Evolutionary conservation across 30 jellyfish, hydroid and myxozoan species (phyloP).

Genomic region (Turritopsis rubra): DNA sequence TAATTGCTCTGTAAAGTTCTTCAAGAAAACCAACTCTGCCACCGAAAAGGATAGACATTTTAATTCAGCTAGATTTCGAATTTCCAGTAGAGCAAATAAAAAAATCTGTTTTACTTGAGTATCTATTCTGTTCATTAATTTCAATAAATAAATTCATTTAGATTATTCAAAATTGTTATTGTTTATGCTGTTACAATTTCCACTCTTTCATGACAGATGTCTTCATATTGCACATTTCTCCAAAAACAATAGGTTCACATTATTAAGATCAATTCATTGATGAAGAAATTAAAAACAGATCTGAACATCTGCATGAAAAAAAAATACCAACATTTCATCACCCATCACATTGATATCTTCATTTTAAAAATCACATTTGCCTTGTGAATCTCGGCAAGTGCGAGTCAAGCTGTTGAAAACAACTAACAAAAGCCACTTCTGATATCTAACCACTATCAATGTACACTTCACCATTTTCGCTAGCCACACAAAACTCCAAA

Average conservation of each 20-base stretch:
- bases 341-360: not conserved
- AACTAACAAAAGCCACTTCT: too few species aligned
- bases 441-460: not conserved
- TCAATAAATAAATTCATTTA: not conserved
- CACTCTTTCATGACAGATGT: not conserved
- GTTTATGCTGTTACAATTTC: not conserved
- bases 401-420: too few species aligned
- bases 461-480: not conserved
- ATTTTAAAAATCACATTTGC: not conserved
- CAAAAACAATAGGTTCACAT: not conserved
- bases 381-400: not conserved
- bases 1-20: too few species aligned
- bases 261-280: too few species aligned
- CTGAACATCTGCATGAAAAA: not conserved
- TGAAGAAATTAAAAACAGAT: not conserved
- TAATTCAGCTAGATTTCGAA: too few species aligned
- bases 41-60: too few species aligned
- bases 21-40: not conserved
- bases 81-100: too few species aligned
- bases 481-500: too few species aligned
- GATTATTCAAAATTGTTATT: too few species aligned
- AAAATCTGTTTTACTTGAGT: too few species aligned
- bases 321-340: not conserved
- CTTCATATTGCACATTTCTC: not conserved
- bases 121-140: not conserved